Conservation (phyloP, 2,888 invertebrate genomes). For the Poecilus cupreus region DNA sequence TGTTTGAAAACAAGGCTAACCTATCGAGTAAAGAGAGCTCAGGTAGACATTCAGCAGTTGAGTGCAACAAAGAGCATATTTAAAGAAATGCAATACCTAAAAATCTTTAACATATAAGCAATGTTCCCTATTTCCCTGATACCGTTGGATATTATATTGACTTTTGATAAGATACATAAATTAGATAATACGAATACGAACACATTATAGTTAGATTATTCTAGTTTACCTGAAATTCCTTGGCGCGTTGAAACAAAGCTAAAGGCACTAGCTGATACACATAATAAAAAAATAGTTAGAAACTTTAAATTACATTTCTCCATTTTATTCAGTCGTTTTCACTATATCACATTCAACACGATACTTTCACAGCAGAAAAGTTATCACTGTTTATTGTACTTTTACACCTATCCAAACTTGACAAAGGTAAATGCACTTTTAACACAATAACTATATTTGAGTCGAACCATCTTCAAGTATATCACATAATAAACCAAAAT, state of each 20-base stretch:
- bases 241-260: conserved; percentile 53
- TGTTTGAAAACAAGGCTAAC: conserved; percentile 28
- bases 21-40: background rate
- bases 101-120: background rate
- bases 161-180: conserved; percentile 1
- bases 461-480: conserved; percentile 34
- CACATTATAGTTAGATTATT: background rate
- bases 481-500: conserved; percentile 20
- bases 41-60: conserved; percentile 41
- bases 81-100: background rate
- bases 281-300: conserved; percentile 41
- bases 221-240: conserved; percentile 49
- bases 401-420: conserved; percentile 48
- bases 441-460: conserved; percentile 23
- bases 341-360: conserved; percentile 47
- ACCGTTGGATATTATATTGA: background rate
- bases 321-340: conserved; percentile 43
- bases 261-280: conserved; percentile 25
- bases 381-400: conserved; percentile 51
- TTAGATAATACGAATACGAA: background rate
- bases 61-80: conserved; percentile 41
- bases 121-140: background rate
- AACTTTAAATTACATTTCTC: background rate
- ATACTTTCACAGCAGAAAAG: conserved; percentile 5
- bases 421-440: conserved; percentile 57